Conservation (phyloP, 2,888 invertebrate genomes). For the Megamerina dolium region DNA sequence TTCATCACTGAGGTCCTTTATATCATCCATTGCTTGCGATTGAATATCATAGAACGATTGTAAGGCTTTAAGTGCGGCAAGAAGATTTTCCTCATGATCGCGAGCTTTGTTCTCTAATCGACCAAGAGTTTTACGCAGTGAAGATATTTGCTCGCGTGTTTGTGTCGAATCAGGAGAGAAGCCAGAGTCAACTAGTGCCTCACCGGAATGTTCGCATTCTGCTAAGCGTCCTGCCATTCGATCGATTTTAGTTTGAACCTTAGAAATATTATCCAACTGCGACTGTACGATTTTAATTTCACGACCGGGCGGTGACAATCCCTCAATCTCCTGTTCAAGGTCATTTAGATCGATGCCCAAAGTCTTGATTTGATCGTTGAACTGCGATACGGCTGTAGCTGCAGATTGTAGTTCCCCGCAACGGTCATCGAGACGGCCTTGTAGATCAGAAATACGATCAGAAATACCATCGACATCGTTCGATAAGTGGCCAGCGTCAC, state of each 20-base stretch:
- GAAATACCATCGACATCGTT: slow-evolving; percentile 72
- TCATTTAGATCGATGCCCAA: slow-evolving; percentile 70
- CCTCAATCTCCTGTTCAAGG: slow-evolving; percentile 77
- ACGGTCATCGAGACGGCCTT: slow-evolving; percentile 70
- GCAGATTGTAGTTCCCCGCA: slow-evolving; percentile 77
- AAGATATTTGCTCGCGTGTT: slow-evolving; percentile 71
- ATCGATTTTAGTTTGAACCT: slow-evolving; percentile 62
- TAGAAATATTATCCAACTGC: slow-evolving; percentile 75
- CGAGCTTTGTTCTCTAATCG: slow-evolving; percentile 75
- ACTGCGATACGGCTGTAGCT: slow-evolving; percentile 78
- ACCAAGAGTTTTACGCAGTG: slow-evolving; percentile 70
- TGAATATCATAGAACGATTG: slow-evolving; percentile 81
- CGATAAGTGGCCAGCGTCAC: slow-evolving; percentile 69
- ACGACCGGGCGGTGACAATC: slow-evolving; percentile 79
- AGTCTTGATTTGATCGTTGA: slow-evolving; percentile 80
- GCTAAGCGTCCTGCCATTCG: slow-evolving; percentile 61
- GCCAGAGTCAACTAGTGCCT: slow-evolving; percentile 74
- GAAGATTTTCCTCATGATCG: slow-evolving; percentile 71
- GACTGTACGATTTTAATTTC: slow-evolving; percentile 77
- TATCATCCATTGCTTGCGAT: slow-evolving; percentile 67
- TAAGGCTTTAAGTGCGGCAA: slow-evolving; percentile 67
- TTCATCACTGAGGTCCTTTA: slow-evolving; percentile 70
- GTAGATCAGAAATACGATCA: slow-evolving; percentile 71
- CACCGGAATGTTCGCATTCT: slow-evolving; percentile 66
- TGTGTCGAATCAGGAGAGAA: slow-evolving; percentile 78